Percentiles rank a stretch among this genome's conserved stretches.
Conservation (phyloP, 1,140 invertebrate genomes). For the Campodea augens region DNA sequence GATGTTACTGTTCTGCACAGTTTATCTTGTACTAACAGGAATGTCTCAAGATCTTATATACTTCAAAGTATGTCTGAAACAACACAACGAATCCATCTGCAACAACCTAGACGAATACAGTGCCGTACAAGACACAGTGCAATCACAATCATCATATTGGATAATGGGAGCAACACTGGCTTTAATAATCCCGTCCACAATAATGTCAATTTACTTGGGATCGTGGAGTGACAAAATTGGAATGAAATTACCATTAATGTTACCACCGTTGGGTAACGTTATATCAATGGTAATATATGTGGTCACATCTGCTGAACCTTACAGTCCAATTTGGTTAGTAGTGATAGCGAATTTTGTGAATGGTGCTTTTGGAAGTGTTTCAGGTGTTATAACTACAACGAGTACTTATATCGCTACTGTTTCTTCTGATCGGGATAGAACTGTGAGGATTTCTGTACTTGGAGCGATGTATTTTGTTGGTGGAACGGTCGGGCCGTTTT, state of each 20-base stretch:
- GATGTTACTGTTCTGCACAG: constrained; percentile 28
- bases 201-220: constrained; percentile 19
- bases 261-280: constrained; percentile 24
- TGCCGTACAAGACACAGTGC: constrained; percentile 18
- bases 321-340: constrained; percentile 18
- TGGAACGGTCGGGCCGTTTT: constrained; percentile 20
- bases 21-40: constrained; percentile 23
- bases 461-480: constrained; percentile 29
- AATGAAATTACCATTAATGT: constrained; percentile 24
- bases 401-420: constrained; percentile 28
- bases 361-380: constrained; percentile 25
- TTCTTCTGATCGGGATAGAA: constrained; percentile 19
- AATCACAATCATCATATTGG: constrained; percentile 22
- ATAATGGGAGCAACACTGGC: constrained; percentile 22
- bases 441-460: constrained; percentile 24
- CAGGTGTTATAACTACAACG: constrained; percentile 23
- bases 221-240: constrained; percentile 21
- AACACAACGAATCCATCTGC: constrained; percentile 15
- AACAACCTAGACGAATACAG: constrained; percentile 16
- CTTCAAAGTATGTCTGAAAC: background rate
- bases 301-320: constrained; percentile 19
- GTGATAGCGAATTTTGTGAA: constrained; percentile 22
- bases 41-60: constrained; percentile 13
- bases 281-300: constrained; percentile 22
- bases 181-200: constrained; percentile 23